Evolutionary conservation across 2,888 invertebrate genomes (phyloP).

Genomic region (Athalia circularis): DNA sequence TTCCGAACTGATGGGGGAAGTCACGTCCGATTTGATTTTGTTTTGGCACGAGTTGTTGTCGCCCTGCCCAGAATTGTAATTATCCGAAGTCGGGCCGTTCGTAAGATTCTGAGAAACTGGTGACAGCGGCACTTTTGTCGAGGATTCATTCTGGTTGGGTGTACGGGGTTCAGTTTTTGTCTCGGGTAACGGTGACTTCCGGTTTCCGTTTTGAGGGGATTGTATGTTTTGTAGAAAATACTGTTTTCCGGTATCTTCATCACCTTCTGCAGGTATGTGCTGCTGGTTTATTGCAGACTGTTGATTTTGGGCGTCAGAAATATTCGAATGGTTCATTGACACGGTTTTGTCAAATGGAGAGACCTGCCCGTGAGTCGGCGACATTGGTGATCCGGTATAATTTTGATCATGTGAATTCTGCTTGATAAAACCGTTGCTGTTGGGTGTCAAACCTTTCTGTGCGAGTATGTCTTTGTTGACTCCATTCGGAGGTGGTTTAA

Average conservation of each 20-base stretch:
- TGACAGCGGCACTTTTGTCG: conserved; percentile 11
- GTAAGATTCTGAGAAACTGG: background rate
- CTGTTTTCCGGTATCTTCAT: background rate
- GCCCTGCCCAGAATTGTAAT: conserved; percentile 32
- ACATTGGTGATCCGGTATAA: conserved; percentile 45
- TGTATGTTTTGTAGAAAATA: background rate
- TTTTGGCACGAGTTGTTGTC: conserved; percentile 41
- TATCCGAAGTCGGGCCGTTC: background rate
- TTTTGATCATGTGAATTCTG: conserved; percentile 54
- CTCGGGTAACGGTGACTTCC: background rate
- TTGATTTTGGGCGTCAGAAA: conserved; percentile 56
- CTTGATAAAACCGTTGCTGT: conserved; percentile 63
- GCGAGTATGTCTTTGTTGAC: conserved; percentile 63
- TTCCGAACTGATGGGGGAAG: conserved; percentile 14
- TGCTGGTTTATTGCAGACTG: background rate
- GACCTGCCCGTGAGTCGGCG: conserved; percentile 51
- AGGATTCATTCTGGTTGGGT: conserved; percentile 17
- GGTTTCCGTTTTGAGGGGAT: conserved; percentile 4
- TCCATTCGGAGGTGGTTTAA: conserved; percentile 64
- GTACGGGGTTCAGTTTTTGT: background rate
- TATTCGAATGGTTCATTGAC: conserved; percentile 65
- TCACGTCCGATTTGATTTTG: conserved; percentile 21
- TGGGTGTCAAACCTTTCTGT: conserved; percentile 59
- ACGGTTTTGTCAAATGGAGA: conserved; percentile 59
- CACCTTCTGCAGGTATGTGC: background rate